Evolutionary conservation across 1,140 invertebrate species (phyloP), one percentile per base, ranked within the genome.

Genomic region (Anastatus disparis): DNA sequence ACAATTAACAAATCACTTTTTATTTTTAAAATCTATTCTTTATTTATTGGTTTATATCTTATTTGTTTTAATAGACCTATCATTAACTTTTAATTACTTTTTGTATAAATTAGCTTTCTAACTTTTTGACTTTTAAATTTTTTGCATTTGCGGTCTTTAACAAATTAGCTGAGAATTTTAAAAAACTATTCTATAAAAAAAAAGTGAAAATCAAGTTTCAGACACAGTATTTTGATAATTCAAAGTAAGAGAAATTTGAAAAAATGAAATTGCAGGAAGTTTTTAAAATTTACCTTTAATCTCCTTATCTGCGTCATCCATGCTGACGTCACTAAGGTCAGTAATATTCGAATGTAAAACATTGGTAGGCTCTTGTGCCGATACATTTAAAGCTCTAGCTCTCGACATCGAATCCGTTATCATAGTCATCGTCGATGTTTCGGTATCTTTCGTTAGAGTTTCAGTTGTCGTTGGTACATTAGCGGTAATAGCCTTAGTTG

Each of bases 241-340:
- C n/a, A n/a, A n/a, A 35, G 31, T 6, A 10, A 35, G 31, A 35
- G 10, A 10, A 35, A 35, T 44, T 3, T 44, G 15, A 3, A 44
- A 44, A 10, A 44, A 15, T 15, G 6, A 44, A 44, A 50, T 22
- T 3, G 46, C 3, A 50, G 22, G 22, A 7, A 50, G 7, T 22
- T 50, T 9, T 4, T 9, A 44, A 44, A 50, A 12, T 15, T 6
- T 59, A 82, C 85, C 84, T 81, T 85, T 78, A 17, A 85, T 77
- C 76, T 88, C 84, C 65, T 87, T 86, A 40, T 89, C 88, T 9
- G 91, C 89, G 48, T 90, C 89, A 64, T 90, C 88, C 88, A 92
- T 91, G 70, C 87, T 90, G 24, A 91, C 89, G 79, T 92, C 89
- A 74, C 90, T 91, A 13, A 92, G 82, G 79, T 91, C 89, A 65